These are phyloP conservation scores for Heterohyrax brucei DNA, from an alignment of 2,797 vertebrate genomes.

Conservation along the genomic window DNA sequence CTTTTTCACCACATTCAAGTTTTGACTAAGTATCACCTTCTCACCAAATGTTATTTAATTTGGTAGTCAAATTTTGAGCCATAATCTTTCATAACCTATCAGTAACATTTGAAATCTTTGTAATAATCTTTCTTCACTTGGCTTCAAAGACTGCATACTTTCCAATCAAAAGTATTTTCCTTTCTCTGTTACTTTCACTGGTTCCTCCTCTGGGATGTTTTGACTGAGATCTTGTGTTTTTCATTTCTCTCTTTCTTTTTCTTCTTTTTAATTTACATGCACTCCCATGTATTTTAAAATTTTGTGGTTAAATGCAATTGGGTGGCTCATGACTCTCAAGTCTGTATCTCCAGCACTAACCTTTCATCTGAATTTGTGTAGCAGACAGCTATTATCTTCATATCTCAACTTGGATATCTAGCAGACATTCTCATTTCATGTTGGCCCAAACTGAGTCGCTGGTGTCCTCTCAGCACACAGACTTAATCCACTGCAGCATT, in stretches of 20 bases:
- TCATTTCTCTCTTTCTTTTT: background rate
- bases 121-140: background rate
- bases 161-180: background rate
- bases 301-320: background rate
- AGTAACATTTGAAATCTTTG: background rate
- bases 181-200: background rate
- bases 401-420: background rate
- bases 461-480: background rate
- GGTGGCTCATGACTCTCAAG: background rate
- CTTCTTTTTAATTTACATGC: background rate
- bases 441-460: background rate
- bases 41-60: background rate
- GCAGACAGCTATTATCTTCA: background rate
- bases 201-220: background rate
- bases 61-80: background rate
- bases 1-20: too few species aligned
- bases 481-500: background rate
- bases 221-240: background rate
- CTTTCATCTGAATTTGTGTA: background rate
- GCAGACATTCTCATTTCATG: background rate
- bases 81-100: background rate
- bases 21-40: too few species aligned
- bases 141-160: background rate
- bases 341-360: background rate
- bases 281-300: background rate